Percentiles rank a stretch among this genome's conserved stretches.
phyloP scores from a whole-genome alignment of 2,113 vertebrate species.

The Rafetus swinhoei region DNA sequence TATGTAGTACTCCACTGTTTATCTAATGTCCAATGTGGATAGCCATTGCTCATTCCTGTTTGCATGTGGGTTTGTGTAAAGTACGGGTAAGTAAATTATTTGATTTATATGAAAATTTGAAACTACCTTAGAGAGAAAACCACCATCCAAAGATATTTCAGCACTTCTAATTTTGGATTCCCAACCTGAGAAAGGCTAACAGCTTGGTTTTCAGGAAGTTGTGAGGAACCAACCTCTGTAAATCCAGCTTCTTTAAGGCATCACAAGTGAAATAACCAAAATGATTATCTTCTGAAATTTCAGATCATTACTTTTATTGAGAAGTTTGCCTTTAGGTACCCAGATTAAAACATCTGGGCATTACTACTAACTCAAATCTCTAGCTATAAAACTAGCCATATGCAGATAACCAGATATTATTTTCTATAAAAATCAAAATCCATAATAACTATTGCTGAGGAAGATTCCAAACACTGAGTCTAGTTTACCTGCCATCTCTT shows the following conservation, averaged over 20 bases:
- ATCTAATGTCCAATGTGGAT: too few species aligned
- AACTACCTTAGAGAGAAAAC: not conserved
- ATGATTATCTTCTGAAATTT: not conserved
- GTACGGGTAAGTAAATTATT: too few species aligned
- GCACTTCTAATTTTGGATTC: not conserved
- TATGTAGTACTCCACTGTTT: too few species aligned
- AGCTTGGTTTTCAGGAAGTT: not conserved
- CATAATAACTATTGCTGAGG: not conserved
- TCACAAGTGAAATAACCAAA: not conserved
- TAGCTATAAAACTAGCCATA: not conserved
- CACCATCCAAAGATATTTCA: not conserved
- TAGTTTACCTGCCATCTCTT: conserved; percentile 90
- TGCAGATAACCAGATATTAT: not conserved
- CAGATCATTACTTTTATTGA: not conserved
- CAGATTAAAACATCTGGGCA: not conserved
- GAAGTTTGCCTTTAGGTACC: not conserved
- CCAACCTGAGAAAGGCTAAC: not conserved
- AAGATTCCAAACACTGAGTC: conserved; percentile 14
- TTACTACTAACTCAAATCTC: not conserved
- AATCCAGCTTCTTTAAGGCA: not conserved
- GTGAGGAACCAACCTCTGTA: not conserved
- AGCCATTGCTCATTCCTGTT: too few species aligned
- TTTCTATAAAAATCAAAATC: not conserved
- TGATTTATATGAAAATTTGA: too few species aligned
- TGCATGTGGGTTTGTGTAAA: too few species aligned